Conservation (phyloP, 2,888 invertebrate genomes). For the Helleia helle region DNA sequence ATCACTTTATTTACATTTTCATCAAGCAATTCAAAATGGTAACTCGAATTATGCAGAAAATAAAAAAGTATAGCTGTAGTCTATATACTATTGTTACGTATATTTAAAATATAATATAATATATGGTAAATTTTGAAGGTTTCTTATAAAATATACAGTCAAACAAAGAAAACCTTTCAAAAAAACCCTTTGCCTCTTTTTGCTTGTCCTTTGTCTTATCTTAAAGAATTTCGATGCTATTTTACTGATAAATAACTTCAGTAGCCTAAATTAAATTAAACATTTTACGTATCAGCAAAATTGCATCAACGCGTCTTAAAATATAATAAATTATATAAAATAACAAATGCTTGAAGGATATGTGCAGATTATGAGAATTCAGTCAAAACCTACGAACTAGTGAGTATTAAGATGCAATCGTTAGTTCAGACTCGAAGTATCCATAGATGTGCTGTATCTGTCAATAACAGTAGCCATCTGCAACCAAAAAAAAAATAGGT, state of each 20-base stretch:
- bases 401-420: conserved; percentile 45
- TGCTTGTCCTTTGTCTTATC: conserved; percentile 58
- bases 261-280: conserved; percentile 8
- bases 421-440: conserved; percentile 13
- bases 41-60: conserved; percentile 62
- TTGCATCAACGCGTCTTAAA: conserved; percentile 27
- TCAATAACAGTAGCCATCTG: conserved; percentile 32
- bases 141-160: conserved; percentile 57
- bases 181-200: conserved; percentile 61
- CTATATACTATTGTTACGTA: conserved; percentile 34
- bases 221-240: conserved; percentile 29
- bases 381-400: conserved; percentile 46
- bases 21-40: conserved; percentile 52
- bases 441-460: conserved; percentile 29
- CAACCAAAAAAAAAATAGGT: conserved; percentile 33
- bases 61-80: conserved; percentile 31
- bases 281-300: conserved; percentile 23
- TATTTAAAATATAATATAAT: conserved; percentile 28
- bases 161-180: conserved; percentile 57
- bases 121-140: conserved; percentile 55
- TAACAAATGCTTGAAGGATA: conserved; percentile 59
- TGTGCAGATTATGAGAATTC: conserved; percentile 45
- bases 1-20: conserved; percentile 51
- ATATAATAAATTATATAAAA: conserved; percentile 37
- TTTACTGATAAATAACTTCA: conserved; percentile 25